Percentiles rank a stretch among this genome's conserved stretches.
phyloP scores from a whole-genome alignment of 2,888 invertebrate genomes.

The Trypoxylon attenuatum region DNA sequence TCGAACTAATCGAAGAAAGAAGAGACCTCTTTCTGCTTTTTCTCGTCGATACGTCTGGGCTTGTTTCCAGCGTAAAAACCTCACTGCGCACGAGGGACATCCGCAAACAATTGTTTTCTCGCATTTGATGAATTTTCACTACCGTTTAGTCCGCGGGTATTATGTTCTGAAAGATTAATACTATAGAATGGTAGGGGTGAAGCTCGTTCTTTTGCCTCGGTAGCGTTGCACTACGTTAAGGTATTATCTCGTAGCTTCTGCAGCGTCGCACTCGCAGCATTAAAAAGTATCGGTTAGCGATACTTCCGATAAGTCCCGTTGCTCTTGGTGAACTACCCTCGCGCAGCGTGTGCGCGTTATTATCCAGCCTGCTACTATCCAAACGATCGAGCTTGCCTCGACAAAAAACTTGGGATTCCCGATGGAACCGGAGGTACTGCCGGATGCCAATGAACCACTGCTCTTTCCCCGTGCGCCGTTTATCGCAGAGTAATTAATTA shows the following conservation, averaged over 20 bases:
- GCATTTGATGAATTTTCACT: not conserved
- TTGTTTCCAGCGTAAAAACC: too few relatives aligned
- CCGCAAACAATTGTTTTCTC: not conserved
- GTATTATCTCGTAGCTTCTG: slow-evolving; percentile 27
- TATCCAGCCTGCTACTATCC: slow-evolving; percentile 25
- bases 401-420: slow-evolving; percentile 3
- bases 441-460: slow-evolving; percentile 18
- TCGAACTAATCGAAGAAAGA: too few relatives aligned
- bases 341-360: slow-evolving; percentile 26
- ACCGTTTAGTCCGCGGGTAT: not conserved
- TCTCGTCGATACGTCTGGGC: not conserved
- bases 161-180: slow-evolving; percentile 4
- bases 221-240: slow-evolving; percentile 23
- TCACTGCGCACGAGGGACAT: not conserved
- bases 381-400: slow-evolving; percentile 19
- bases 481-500: slow-evolving; percentile 22
- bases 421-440: slow-evolving; percentile 3
- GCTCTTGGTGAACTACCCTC: slow-evolving; percentile 12
- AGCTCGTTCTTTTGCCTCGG: slow-evolving; percentile 15
- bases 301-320: slow-evolving; percentile 40
- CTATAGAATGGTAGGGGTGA: not conserved
- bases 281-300: slow-evolving; percentile 51
- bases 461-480: not conserved
- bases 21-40: not conserved
- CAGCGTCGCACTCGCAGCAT: slow-evolving; percentile 16